phyloP scores from a whole-genome alignment of 2,888 invertebrate species.

The Drosophila multiciliata region DNA sequence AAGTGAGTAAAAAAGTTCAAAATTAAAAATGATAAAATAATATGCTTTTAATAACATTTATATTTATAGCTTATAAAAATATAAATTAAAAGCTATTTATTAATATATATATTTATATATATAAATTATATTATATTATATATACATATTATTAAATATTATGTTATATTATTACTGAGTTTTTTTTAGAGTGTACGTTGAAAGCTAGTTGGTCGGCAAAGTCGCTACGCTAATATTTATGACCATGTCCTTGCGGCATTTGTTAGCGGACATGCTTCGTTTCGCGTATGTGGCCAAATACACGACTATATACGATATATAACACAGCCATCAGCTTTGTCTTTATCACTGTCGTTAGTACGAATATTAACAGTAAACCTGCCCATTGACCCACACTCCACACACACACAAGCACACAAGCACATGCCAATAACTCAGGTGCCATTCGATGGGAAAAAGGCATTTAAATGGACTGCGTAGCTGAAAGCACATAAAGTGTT shows the following conservation, averaged over 20 bases:
- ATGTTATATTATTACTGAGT: not conserved
- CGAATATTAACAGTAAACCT: slow-evolving; percentile 31
- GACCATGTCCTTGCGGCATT: slow-evolving; percentile 48
- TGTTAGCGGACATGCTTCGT: slow-evolving; percentile 38
- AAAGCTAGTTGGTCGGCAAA: slow-evolving; percentile 8
- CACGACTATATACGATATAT: not conserved
- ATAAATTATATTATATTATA: too few relatives aligned
- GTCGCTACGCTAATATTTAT: slow-evolving; percentile 65
- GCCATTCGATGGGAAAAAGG: slow-evolving; percentile 25
- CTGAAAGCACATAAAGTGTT: not conserved
- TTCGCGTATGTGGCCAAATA: slow-evolving; percentile 7
- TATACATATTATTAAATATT: too few relatives aligned
- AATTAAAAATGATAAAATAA: not conserved
- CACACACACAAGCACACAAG: not conserved
- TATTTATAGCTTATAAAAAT: not conserved
- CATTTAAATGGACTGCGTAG: not conserved
- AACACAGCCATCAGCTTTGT: slow-evolving; percentile 35
- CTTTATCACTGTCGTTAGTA: slow-evolving; percentile 46
- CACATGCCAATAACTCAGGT: slow-evolving; percentile 38
- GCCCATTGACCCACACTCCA: slow-evolving; percentile 6
- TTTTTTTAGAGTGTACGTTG: slow-evolving; percentile 5
- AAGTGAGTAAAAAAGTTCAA: not conserved
- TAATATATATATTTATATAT: too few relatives aligned
- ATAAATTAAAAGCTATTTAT: too few relatives aligned
- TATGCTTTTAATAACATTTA: not conserved